Evolutionary conservation across 30 jellyfish, hydroid and myxozoan species (phyloP).

Genomic region (Aurelia aurita): DNA sequence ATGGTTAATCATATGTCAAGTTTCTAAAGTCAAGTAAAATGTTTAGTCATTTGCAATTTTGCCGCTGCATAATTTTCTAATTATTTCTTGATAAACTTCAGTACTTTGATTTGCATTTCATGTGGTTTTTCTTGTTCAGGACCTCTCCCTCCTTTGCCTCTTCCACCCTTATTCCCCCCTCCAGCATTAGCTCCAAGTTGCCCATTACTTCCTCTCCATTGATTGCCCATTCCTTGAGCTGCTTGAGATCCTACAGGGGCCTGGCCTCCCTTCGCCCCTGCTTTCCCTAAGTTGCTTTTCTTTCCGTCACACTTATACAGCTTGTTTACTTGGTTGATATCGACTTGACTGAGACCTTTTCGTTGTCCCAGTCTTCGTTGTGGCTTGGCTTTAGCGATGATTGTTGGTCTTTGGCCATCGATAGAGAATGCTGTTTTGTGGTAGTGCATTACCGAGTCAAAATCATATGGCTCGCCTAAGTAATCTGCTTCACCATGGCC

Average conservation of each 20-base stretch:
- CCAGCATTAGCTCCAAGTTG: background rate
- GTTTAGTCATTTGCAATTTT: no score
- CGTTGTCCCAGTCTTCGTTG: constrained; percentile 11
- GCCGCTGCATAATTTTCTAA: no score
- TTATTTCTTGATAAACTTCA: background rate
- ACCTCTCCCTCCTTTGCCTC: constrained; percentile 6
- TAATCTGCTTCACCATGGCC: constrained; percentile 43
- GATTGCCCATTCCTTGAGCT: background rate
- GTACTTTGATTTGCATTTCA: background rate
- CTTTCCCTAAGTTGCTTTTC: background rate
- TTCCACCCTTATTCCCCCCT: background rate
- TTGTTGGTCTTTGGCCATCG: background rate
- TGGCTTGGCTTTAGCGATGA: background rate
- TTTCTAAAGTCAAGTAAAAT: no score
- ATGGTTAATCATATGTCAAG: no score
- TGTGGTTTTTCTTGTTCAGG: background rate
- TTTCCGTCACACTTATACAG: background rate
- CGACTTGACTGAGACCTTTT: background rate
- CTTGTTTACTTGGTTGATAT: constrained; percentile 1
- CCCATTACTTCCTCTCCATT: background rate
- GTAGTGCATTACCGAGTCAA: constrained; percentile 42
- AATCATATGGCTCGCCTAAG: constrained; percentile 40
- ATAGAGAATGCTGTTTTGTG: constrained; percentile 30
- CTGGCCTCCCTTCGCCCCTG: background rate
- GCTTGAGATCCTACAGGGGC: background rate